Percentiles rank a stretch among this genome's conserved stretches.
Conservation (phyloP, 2,113 vertebrate genomes). For the Typhlomys cinereus region DNA sequence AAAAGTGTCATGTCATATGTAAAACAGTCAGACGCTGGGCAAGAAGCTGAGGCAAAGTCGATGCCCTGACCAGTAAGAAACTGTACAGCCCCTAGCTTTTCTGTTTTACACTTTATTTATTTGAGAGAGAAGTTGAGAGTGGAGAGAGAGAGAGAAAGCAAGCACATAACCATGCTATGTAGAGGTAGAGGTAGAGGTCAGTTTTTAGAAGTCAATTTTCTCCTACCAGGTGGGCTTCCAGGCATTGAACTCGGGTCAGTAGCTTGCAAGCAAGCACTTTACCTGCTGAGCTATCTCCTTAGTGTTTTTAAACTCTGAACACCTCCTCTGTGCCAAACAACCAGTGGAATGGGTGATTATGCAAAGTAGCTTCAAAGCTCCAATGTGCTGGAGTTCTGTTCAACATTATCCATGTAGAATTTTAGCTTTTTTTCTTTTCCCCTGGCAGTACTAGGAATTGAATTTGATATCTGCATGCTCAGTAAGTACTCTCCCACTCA, state of each 20-base stretch:
- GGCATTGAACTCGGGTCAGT: background rate
- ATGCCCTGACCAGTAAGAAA: background rate
- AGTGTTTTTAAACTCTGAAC: background rate
- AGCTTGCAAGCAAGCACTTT: background rate
- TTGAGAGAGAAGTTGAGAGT: too few species aligned
- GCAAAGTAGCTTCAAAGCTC: background rate
- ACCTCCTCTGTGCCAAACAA: background rate
- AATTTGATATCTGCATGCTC: background rate
- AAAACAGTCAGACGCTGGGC: background rate
- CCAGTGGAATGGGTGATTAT: background rate
- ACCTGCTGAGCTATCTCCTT: background rate
- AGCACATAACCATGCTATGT: too few species aligned
- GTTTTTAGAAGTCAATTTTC: background rate
- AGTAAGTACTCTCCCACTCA: background rate
- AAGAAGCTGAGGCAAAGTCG: too few species aligned
- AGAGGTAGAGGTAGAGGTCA: too few species aligned
- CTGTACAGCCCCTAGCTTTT: background rate
- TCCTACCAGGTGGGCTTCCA: background rate
- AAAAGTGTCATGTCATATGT: slow-evolving; percentile 26
- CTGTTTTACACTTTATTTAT: background rate
- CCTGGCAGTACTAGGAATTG: background rate
- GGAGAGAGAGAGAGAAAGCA: too few species aligned
- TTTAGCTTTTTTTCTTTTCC: background rate
- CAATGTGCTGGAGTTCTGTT: background rate
- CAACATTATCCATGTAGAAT: too few species aligned